Conservation (phyloP, 2,888 invertebrate genomes). For the Andricus quercusramuli region DNA sequence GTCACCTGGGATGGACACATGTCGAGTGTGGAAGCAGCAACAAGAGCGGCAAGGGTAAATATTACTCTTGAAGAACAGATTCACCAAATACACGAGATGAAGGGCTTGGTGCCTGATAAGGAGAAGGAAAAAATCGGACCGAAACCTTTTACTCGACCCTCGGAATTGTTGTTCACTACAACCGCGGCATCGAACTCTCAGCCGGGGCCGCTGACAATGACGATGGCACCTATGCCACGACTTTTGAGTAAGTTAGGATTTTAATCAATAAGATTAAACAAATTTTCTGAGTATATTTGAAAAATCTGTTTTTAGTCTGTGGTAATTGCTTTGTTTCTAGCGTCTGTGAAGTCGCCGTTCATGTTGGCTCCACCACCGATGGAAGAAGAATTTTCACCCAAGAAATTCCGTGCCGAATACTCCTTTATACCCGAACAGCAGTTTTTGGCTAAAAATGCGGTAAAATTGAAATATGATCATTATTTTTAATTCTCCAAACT, state of each 20-base stretch:
- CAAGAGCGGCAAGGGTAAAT: slow-evolving; percentile 95
- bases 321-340: slow-evolving; percentile 52
- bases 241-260: slow-evolving; percentile 27
- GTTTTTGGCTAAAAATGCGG: slow-evolving; percentile 86
- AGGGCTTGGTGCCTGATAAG: slow-evolving; percentile 95
- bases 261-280: background rate
- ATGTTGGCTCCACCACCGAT: slow-evolving; percentile 76
- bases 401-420: slow-evolving; percentile 95
- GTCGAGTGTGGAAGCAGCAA: slow-evolving; percentile 97
- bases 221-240: slow-evolving; percentile 83
- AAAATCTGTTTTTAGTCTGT: background rate
- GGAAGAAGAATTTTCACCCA: slow-evolving; percentile 86
- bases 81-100: slow-evolving; percentile 97
- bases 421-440: slow-evolving; percentile 93
- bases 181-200: slow-evolving; percentile 74
- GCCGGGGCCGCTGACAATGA: slow-evolving; percentile 82
- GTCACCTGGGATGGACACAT: slow-evolving; percentile 99
- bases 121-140: slow-evolving; percentile 98
- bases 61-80: slow-evolving; percentile 98
- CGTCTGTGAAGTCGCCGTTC: slow-evolving; percentile 77
- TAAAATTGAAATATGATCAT: slow-evolving; percentile 62
- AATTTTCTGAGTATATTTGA: background rate
- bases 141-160: slow-evolving; percentile 83
- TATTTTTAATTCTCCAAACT: slow-evolving; percentile 12
- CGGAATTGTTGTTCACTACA: slow-evolving; percentile 75